Conservation (phyloP, 2,113 vertebrate species). For the Mormyrus lacerda region DNA sequence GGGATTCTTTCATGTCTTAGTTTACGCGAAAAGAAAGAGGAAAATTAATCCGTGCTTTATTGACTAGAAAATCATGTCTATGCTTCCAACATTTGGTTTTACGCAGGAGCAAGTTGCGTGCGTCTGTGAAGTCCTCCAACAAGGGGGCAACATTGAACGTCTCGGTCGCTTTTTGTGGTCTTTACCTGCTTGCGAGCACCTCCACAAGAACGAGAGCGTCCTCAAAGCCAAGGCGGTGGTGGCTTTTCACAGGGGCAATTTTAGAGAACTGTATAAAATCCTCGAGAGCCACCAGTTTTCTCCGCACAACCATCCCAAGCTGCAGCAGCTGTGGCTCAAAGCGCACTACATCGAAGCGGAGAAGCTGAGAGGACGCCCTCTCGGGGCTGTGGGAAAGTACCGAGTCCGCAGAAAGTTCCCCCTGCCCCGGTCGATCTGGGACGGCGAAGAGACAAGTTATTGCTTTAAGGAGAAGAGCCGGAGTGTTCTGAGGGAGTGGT, state of each 20-base stretch:
- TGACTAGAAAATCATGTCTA: conserved; percentile 69
- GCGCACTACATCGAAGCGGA: conserved; percentile 88
- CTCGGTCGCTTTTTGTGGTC: conserved; percentile 87
- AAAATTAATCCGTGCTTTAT: conserved; percentile 39
- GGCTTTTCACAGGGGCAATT: conserved; percentile 82
- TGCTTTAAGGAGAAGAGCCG: conserved; percentile 88
- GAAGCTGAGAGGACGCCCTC: conserved; percentile 81
- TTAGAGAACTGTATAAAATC: conserved; percentile 86
- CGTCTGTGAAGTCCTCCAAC: conserved; percentile 84
- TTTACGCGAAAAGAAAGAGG: conserved; percentile 38
- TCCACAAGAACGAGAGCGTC: conserved; percentile 86
- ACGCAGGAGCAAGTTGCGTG: conserved; percentile 90
- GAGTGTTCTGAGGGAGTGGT: conserved; percentile 84
- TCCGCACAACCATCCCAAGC: conserved; percentile 82
- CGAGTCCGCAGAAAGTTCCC: conserved; percentile 85
- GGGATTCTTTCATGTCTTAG: conserved; percentile 42
- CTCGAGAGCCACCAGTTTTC: conserved; percentile 87
- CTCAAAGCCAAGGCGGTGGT: conserved; percentile 86
- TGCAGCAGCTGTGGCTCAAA: conserved; percentile 87
- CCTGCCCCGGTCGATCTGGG: conserved; percentile 82
- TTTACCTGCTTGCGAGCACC: conserved; percentile 82
- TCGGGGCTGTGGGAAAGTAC: conserved; percentile 86
- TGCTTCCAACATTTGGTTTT: conserved; percentile 89
- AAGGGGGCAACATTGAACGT: conserved; percentile 85
- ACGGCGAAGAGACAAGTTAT: conserved; percentile 87